Evolutionary conservation across 2,113 vertebrate species (phyloP), one percentile per base, ranked within the genome.

Genomic region (Leptobrachium leishanense): DNA sequence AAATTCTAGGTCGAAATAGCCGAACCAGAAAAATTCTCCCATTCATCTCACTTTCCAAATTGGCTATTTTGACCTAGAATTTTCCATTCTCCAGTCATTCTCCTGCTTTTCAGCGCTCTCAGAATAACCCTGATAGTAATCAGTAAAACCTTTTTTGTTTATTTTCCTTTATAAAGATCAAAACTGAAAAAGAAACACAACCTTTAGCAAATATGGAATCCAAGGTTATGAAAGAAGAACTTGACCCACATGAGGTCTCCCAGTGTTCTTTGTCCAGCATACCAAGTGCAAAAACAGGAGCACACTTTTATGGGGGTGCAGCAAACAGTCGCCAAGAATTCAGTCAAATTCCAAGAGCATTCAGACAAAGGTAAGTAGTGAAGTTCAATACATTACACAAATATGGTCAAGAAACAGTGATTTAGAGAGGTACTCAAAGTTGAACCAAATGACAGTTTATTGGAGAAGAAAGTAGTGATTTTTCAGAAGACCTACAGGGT

Each of bases 261-360:
- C 88, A 91, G 6, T 99, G 95, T 81, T 89, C 88, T 59, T 89
- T 95, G 50, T 90, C 94, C 68, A 86, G 84, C 54, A 94, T 77
- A 42, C 95, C 95, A 40, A 92, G 84, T 82, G 89, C 93, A 4
- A 89, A 86, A 0, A 86, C 84, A 41, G 85, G 92, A 0, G 93
- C 93, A 0, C 92, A 95, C 79, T 93, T 93, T 43, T 99, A 95
- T 0, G 93, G 96, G 5, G 94, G 95, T 75, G 92, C 91, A 2
- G 91, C 94, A 82, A 94, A 96, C 86, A 99, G 96, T 84, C 92
- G 94, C 20, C 96, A 95, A 79, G 96, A 97, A 87, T 96, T 95
- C 85, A 83, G 90, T 43, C 83, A 92, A 44, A 46, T 96, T 76
- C 90, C 93, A 84, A 88, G 90, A 82, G 92, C 94, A 79, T 85